phyloP scores from a whole-genome alignment of 1,140 invertebrate species.

The Eumaeus atala region DNA sequence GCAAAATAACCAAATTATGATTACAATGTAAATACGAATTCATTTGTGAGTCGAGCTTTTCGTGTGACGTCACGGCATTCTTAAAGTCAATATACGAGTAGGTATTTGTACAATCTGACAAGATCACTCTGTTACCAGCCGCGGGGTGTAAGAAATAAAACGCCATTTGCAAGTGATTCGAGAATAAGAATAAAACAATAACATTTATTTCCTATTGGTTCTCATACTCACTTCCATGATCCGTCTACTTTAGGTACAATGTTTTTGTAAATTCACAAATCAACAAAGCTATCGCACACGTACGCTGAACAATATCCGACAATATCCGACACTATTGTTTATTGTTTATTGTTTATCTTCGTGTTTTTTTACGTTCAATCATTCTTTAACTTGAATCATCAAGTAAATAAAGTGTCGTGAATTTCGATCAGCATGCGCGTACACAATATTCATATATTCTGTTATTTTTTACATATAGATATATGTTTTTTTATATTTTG shows the following conservation, averaged over 20 bases:
- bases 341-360: constrained; percentile 11
- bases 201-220: constrained; percentile 72
- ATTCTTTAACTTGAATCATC: constrained; percentile 10
- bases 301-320: constrained; percentile 36
- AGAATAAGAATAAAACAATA: constrained; percentile 72
- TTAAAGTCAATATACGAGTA: not conserved
- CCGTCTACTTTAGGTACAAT: constrained; percentile 61
- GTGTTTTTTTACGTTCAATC: constrained; percentile 10
- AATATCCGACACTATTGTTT: too few species aligned
- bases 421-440: constrained; percentile 39
- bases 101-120: not conserved
- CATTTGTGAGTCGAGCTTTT: too few species aligned
- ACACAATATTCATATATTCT: constrained; percentile 58
- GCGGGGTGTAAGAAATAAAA: constrained; percentile 44
- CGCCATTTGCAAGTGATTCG: constrained; percentile 67
- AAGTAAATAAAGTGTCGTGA: constrained; percentile 14
- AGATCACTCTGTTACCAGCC: not conserved
- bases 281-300: constrained; percentile 58
- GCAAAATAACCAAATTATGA: too few species aligned
- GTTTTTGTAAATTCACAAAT: constrained; percentile 63
- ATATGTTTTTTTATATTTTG: constrained; percentile 52
- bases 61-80: too few species aligned
- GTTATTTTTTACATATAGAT: constrained; percentile 54
- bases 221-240: constrained; percentile 45
- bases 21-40: not conserved